Base-by-base conservation (phyloP, 2,113 vertebrate genomes). In the Neogobius melanostomus region DNA sequence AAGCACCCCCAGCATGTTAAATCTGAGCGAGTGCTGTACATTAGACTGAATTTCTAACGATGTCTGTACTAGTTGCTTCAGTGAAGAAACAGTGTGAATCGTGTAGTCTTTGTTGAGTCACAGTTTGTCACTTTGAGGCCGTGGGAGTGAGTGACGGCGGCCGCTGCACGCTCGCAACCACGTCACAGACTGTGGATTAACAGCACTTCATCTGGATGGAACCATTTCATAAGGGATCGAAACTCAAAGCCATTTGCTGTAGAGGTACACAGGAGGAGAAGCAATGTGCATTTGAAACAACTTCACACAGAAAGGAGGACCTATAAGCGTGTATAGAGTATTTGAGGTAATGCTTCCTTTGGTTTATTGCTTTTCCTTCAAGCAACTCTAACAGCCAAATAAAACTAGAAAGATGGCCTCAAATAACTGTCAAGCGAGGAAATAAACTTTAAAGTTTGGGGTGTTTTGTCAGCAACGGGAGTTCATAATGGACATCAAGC, bases 91-190 rank as follows among this genome's bases (percentile, higher is more conserved):
- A 56, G 62, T 47, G 62, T 56, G 7, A 63, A 44, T 66, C 11
- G 66, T 9, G 21, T 21, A 66, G 62, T 68, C 21, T 72, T 56
- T 69, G 43, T 64, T 54, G 64, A 51, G 62, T 73, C 64, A 49
- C 17, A 45, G n/a, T 51, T 8, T 52, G 66, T 80, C 75, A 71
- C 7, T 60, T 42, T 70, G 54, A 69, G 61, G 75, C 69, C 49
- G 60, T 69, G 64, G 71, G 69, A 54, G 79, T 56, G 63, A 79
- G 69, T 50, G 62, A 78, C 75, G 71, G n/a, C 28, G 28, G 28
- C 28, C 28, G 28, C 28, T 1, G 28, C 52, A 59, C 66, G 49
- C 42, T 61, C 1, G 61, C 51, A 46, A 21, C 71, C 69, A 47
- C 17, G 15, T 66, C 0, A 42, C 68, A 57, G 8, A 44, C 16